phyloP scores from a whole-genome alignment of 2,797 vertebrate genomes.

The Coendou prehensilis region DNA sequence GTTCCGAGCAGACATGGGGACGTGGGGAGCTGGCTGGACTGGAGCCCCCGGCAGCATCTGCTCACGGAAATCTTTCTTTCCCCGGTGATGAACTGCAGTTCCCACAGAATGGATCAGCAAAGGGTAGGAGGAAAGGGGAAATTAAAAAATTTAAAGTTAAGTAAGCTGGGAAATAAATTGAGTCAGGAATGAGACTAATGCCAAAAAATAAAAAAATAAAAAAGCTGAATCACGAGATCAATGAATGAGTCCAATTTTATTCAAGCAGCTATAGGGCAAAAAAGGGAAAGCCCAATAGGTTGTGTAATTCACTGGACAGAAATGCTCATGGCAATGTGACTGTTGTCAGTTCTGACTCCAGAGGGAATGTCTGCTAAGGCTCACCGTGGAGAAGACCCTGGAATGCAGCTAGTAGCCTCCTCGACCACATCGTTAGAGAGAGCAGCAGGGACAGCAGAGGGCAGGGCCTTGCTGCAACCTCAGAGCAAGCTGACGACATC shows the following conservation, averaged over 20 bases:
- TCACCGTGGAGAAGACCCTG: neutral
- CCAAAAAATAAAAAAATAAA: neutral
- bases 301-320: neutral
- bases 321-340: neutral
- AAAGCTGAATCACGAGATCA: neutral
- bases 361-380: neutral
- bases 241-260: neutral
- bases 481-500: neutral
- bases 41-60: neutral
- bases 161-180: neutral
- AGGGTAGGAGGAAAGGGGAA: neutral
- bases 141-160: neutral
- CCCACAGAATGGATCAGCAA: neutral
- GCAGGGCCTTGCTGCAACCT: neutral
- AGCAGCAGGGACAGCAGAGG: neutral
- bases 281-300: neutral
- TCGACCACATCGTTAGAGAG: neutral
- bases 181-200: neutral
- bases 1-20: no score
- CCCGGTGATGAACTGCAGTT: neutral
- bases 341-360: fast-evolving
- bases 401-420: fast-evolving
- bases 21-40: neutral
- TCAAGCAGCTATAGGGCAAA: neutral
- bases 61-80: neutral